Evolutionary conservation across 2,888 invertebrate genomes (phyloP).

Genomic region (Trilocha varians): DNA sequence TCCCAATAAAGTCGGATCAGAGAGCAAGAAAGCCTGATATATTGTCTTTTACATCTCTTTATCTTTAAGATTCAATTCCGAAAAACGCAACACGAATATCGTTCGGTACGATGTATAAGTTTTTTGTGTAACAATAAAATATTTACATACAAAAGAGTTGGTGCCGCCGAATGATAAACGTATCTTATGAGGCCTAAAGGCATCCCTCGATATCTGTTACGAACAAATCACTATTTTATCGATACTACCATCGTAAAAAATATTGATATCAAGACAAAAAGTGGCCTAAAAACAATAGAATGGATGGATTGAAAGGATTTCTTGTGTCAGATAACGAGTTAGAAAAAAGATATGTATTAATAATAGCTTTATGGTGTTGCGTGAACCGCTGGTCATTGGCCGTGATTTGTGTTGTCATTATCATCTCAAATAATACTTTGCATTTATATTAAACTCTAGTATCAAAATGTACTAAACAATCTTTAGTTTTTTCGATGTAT

Average conservation of each 20-base stretch:
- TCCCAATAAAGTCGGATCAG: constrained; percentile 43
- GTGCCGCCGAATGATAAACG: constrained; percentile 65
- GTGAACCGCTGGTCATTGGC: constrained; percentile 42
- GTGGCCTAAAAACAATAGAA: constrained; percentile 68
- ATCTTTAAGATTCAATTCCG: constrained; percentile 10
- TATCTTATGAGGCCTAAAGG: constrained; percentile 51
- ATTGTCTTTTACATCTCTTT: constrained; percentile 36
- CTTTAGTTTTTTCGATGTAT: too few relatives aligned
- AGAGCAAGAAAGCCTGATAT: constrained; percentile 34
- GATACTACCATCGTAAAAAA: constrained; percentile 65
- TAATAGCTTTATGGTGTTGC: constrained; percentile 54
- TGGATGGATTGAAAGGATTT: constrained; percentile 70
- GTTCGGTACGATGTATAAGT: constrained; percentile 18
- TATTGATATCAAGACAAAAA: constrained; percentile 70
- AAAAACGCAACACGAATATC: constrained; percentile 8
- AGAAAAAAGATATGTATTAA: constrained; percentile 61
- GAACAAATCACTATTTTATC: constrained; percentile 72
- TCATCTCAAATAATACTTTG: constrained; percentile 14
- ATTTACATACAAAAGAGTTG: constrained; percentile 63
- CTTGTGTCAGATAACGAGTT: constrained; percentile 54
- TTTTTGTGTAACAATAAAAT: constrained; percentile 53
- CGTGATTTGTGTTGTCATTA: constrained; percentile 36
- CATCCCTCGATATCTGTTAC: constrained; percentile 58
- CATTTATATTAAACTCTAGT: background rate
- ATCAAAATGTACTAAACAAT: too few relatives aligned